Percentiles rank a stretch among this genome's conserved stretches.
phyloP scores from a whole-genome alignment of 2,113 vertebrate genomes.

The Sinocyclocheilus rhinocerous region DNA sequence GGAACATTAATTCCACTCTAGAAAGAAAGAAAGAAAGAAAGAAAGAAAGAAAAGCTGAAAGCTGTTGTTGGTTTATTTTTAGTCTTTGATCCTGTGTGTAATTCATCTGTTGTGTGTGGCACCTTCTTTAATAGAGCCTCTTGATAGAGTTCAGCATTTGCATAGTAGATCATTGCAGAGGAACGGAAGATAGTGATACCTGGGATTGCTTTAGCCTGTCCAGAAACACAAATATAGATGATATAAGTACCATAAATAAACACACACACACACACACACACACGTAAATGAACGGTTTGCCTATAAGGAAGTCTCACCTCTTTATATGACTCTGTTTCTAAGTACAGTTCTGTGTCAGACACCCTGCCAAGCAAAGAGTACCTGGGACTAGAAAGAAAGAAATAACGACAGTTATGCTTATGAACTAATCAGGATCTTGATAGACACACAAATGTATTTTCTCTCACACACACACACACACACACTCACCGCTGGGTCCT shows the following conservation, averaged over 20 bases:
- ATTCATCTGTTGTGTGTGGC: not conserved
- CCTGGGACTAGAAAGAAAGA: slow-evolving; percentile 74
- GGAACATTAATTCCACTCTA: slow-evolving; percentile 83
- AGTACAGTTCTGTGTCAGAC: slow-evolving; percentile 82
- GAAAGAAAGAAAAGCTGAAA: not conserved
- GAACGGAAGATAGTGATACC: slow-evolving; percentile 91
- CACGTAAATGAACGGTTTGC: not conserved
- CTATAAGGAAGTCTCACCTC: slow-evolving; percentile 73
- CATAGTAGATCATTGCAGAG: slow-evolving; percentile 86
- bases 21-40: slow-evolving; percentile 42
- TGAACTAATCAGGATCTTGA: not conserved
- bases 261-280: not conserved
- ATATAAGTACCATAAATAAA: not conserved
- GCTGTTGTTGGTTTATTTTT: not conserved
- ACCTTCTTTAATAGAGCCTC: slow-evolving; percentile 87
- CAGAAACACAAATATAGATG: slow-evolving; percentile 4
- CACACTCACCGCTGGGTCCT: slow-evolving; percentile 85
- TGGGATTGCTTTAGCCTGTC: slow-evolving; percentile 84
- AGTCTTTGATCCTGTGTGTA: not conserved
- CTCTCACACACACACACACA: not conserved
- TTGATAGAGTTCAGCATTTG: slow-evolving; percentile 87
- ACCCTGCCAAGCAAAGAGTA: slow-evolving; percentile 89
- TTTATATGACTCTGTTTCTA: slow-evolving; percentile 79
- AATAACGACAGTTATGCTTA: not conserved
- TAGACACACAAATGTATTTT: not conserved